Evolutionary conservation across 2,888 invertebrate genomes (phyloP), one percentile per base, ranked within the genome.

Genomic region (Bombylius major): DNA sequence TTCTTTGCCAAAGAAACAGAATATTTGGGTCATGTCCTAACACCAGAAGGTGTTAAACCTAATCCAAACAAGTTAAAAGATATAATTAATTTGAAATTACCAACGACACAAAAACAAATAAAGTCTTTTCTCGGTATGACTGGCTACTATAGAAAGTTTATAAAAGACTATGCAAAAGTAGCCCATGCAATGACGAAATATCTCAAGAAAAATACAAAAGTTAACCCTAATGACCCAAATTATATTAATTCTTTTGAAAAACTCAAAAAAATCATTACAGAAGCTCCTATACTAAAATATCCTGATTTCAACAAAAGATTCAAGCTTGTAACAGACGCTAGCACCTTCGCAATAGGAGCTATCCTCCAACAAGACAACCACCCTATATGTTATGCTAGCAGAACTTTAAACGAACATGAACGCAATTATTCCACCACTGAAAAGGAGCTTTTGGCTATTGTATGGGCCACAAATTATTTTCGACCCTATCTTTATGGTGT

Each of bases 401-500:
- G 44, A 5, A 44, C 44, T 11, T 12, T 44, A 11, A 44, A 44
- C 12, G 44, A 44, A 5, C 44, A 44, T 44, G 44, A 44, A 12
- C 44, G 44, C 5, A 44, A 44, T 5, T 44, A 44, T 5, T 44
- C n/a, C n/a, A n/a, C n/a, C n/a, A n/a, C n/a, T n/a, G n/a, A n/a
- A n/a, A n/a, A n/a, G n/a, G n/a, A n/a, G n/a, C n/a, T n/a, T n/a
- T n/a, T n/a, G n/a, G n/a, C n/a, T n/a, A n/a, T n/a, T n/a, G n/a
- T n/a, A n/a, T n/a, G n/a, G n/a, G n/a, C n/a, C n/a, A n/a, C n/a
- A n/a, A n/a, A n/a, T n/a, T n/a, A n/a, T n/a, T n/a, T n/a, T n/a
- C n/a, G n/a, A n/a, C n/a, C n/a, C n/a, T n/a, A n/a, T n/a, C 32
- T 71, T 5, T 69, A 65, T 51, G 70, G 69, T 1, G 62, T 62